Base-by-base conservation (phyloP, 1,140 invertebrate species). In the Papilio polytes region DNA sequence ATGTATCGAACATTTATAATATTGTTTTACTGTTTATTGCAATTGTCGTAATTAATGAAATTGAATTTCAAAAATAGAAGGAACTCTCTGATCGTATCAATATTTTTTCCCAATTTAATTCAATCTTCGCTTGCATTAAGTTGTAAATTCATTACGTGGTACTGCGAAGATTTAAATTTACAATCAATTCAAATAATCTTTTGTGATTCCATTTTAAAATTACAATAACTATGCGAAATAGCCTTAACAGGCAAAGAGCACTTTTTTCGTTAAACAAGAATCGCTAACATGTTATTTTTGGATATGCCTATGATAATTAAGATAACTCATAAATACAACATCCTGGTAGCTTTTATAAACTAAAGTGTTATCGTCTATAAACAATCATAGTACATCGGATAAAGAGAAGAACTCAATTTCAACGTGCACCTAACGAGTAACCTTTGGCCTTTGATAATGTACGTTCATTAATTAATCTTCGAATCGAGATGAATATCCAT, bases 261-360 rank as follows among this genome's bases (percentile, higher is more conserved):
- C 18, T 20, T n/a, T 59, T 59, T 59, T 59, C 20, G 9, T n/a
- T 59, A 59, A 22, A 59, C 56, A 59, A 10, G n/a, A 9, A 59
- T 20, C 56, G 56, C 56, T 20, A 20, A 59, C 8, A 59, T 3
- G 20, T 59, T 59, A 59, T 59, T 59, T 59, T 22, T 59, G 56
- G n/a, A 59, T 22, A 59, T 20, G 56, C 9, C n/a, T 59, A 59
- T 22, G 56, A 59, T 59, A 59, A 59, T 59, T 59, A 59, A 66
- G 22, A 66, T 66, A 66, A 66, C 63, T 66, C 63, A 66, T 66
- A 18, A 66, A 31, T 31, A 66, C 22, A 66, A 66, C 63, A 66
- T 66, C 22, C 63, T 66, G 63, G 63, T 31, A 66, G 26, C 63
- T 66, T 31, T 31, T 26, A 66, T 66, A 66, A 10, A 66, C 56